Evolutionary conservation across 2,888 invertebrate genomes (phyloP).

Genomic region (Carabus problematicus): DNA sequence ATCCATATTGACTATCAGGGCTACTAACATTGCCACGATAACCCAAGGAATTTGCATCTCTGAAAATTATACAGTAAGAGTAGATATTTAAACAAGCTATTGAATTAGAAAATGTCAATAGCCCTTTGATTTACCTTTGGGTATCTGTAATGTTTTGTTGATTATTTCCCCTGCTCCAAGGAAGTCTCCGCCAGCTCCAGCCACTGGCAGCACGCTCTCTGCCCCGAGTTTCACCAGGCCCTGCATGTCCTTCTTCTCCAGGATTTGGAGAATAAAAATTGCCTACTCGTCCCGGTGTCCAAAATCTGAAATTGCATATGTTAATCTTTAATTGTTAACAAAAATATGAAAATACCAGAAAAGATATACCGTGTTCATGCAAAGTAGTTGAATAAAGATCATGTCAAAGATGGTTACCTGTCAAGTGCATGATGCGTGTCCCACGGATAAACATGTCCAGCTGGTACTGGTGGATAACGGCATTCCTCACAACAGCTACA

Average conservation of each 20-base stretch:
- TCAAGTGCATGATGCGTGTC: slow-evolving; percentile 60
- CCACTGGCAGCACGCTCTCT: slow-evolving; percentile 59
- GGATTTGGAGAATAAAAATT: slow-evolving; percentile 88
- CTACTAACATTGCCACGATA: slow-evolving; percentile 73
- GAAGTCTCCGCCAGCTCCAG: slow-evolving; percentile 76
- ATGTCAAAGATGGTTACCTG: slow-evolving; percentile 51
- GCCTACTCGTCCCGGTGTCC: slow-evolving; percentile 72
- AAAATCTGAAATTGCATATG: slow-evolving; percentile 57
- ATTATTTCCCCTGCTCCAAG: slow-evolving; percentile 69
- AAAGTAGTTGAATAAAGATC: too few species aligned
- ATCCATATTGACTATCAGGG: slow-evolving; percentile 85
- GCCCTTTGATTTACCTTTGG: slow-evolving; percentile 49
- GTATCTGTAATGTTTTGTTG: slow-evolving; percentile 53
- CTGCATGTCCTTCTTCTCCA: slow-evolving; percentile 61
- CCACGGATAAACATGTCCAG: slow-evolving; percentile 67
- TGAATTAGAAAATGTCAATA: slow-evolving; percentile 43
- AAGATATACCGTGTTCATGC: too few species aligned
- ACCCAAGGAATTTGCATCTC: slow-evolving; percentile 59
- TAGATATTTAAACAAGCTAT: slow-evolving; percentile 1
- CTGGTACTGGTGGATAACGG: slow-evolving; percentile 64
- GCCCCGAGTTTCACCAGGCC: slow-evolving; percentile 49
- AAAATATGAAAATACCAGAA: not conserved
- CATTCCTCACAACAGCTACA: slow-evolving; percentile 79
- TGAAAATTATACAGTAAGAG: slow-evolving; percentile 15
- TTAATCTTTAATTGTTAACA: not conserved